These are phyloP conservation scores for Latheticus oryzae DNA, from an alignment of 2,888 invertebrate species.

Conservation along the genomic window DNA sequence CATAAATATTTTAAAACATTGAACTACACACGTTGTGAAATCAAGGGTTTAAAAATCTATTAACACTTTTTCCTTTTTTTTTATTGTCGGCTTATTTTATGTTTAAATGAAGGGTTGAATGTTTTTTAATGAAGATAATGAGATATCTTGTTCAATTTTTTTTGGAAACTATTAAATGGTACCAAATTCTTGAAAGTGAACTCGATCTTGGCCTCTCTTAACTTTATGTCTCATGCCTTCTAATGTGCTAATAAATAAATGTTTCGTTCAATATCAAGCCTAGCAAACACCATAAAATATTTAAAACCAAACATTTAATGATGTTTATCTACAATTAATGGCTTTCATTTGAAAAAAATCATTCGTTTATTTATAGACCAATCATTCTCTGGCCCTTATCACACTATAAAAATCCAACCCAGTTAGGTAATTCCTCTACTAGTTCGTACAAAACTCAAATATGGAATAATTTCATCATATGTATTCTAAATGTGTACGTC, in stretches of 20 bases:
- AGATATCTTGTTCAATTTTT: conserved; percentile 8
- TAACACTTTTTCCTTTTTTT: background rate
- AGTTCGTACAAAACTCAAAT: background rate
- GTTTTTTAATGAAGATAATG: conserved; percentile 7
- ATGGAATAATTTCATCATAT: conserved; percentile 13
- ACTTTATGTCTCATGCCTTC: conserved; percentile 13
- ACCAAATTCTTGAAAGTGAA: too few relatives aligned
- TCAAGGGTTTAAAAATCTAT: background rate
- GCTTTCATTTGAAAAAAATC: too few relatives aligned
- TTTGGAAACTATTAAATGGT: conserved; percentile 14
- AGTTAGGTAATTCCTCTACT: conserved; percentile 10
- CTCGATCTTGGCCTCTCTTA: conserved; percentile 5
- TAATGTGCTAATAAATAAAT: background rate
- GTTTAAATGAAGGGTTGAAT: too few relatives aligned
- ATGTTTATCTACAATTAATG: conserved; percentile 22
- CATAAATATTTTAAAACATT: too few relatives aligned
- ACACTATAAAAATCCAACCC: conserved; percentile 17
- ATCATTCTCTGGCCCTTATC: conserved; percentile 19
- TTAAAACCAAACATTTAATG: conserved; percentile 17
- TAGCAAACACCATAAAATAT: conserved; percentile 27
- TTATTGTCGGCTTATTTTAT: background rate
- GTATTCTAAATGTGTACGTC: conserved; percentile 6
- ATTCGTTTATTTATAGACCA: conserved; percentile 13
- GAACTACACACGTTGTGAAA: too few relatives aligned
- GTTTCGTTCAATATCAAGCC: conserved; percentile 17